These are phyloP conservation scores for Palaemon carinicauda DNA, from an alignment of 1,140 invertebrate species.

Conservation along the genomic window DNA sequence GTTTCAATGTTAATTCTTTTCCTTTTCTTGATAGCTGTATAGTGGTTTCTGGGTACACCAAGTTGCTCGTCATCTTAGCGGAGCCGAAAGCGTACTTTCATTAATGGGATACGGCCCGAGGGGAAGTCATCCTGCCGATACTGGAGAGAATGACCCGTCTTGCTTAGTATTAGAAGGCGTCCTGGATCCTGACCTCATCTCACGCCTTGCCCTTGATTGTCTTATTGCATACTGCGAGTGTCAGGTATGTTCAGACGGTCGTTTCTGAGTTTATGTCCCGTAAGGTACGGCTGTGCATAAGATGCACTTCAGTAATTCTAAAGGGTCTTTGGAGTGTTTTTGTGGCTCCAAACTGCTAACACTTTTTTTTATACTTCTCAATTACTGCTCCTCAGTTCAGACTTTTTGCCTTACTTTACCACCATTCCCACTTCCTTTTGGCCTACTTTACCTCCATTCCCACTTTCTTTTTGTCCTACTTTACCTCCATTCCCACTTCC, in stretches of 20 bases:
- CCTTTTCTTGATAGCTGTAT: conserved; percentile 73
- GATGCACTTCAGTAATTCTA: no score
- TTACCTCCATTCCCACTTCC: no score
- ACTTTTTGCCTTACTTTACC: no score
- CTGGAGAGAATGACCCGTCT: conserved; percentile 53
- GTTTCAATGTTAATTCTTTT: background rate
- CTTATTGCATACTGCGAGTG: conserved; percentile 89
- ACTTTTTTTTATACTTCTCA: no score
- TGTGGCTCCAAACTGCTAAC: no score
- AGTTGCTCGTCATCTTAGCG: conserved; percentile 79
- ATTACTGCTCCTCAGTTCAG: no score
- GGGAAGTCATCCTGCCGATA: conserved; percentile 63
- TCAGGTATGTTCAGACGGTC: conserved; percentile 69
- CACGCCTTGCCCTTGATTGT: conserved; percentile 81
- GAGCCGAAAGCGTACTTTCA: conserved; percentile 78
- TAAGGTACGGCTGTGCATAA: no score
- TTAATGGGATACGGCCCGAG: conserved; percentile 78
- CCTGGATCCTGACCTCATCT: conserved; percentile 81
- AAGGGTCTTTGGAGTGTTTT: no score
- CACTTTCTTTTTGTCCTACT: no score
- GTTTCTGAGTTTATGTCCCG: no score
- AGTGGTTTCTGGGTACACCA: conserved; percentile 87
- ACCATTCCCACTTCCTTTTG: no score
- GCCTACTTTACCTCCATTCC: no score
- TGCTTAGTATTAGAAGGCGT: conserved; percentile 74